phyloP scores from a whole-genome alignment of 2,888 invertebrate genomes.

The Nowickia ferox region DNA sequence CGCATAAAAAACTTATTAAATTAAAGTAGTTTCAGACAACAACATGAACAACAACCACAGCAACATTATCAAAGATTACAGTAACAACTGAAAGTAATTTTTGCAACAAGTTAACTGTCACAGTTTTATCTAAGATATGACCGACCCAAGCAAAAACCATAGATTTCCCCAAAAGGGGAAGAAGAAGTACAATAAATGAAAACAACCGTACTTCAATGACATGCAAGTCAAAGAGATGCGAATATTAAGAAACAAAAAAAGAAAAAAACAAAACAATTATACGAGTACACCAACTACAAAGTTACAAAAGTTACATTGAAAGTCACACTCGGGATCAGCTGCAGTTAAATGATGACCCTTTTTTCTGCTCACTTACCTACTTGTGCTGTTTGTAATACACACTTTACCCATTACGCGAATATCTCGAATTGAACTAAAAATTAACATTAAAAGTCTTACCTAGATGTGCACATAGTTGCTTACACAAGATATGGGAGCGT shows the following conservation, averaged over 20 bases:
- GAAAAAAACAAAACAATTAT: slow-evolving; percentile 38
- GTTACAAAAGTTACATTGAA: slow-evolving; percentile 45
- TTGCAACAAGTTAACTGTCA: slow-evolving; percentile 68
- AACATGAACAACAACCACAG: slow-evolving; percentile 21
- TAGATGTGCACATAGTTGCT: background rate
- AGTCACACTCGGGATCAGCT: slow-evolving; percentile 60
- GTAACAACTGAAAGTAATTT: slow-evolving; percentile 62
- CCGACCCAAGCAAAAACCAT: slow-evolving; percentile 4
- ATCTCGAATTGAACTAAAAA: slow-evolving; percentile 55
- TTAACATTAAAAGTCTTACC: slow-evolving; percentile 56
- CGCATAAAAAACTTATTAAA: background rate
- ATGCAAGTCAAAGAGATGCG: slow-evolving; percentile 57
- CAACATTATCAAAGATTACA: slow-evolving; percentile 37
- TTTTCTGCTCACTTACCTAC: slow-evolving; percentile 20
- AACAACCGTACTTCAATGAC: slow-evolving; percentile 65
- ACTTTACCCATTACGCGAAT: slow-evolving; percentile 43
- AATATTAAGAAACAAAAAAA: slow-evolving; percentile 22
- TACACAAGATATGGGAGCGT: no score
- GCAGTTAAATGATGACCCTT: slow-evolving; percentile 64
- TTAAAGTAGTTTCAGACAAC: background rate
- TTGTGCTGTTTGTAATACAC: slow-evolving; percentile 1
- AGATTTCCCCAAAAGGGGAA: slow-evolving; percentile 58
- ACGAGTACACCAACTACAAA: slow-evolving; percentile 48
- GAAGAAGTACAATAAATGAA: slow-evolving; percentile 17
- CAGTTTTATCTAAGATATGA: slow-evolving; percentile 62